phyloP scores from a whole-genome alignment of 2,797 vertebrate species.

The Otolemur crassicaudatus region DNA sequence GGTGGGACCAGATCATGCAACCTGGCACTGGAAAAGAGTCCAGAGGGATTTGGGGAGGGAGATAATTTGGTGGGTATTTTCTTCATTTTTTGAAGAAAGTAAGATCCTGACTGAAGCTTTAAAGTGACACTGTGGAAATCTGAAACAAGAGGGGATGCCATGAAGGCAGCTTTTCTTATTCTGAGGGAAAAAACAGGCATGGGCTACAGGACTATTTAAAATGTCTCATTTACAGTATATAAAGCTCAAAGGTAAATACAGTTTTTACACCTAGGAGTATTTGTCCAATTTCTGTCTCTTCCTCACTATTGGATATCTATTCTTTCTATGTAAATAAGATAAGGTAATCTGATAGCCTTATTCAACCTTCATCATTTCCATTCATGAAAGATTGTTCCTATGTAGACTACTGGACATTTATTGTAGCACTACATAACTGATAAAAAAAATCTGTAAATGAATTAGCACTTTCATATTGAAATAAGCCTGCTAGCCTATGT shows the following conservation, averaged over 20 bases:
- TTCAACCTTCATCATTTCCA: constrained; percentile 90
- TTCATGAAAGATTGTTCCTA: constrained; percentile 95
- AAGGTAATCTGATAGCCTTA: constrained; percentile 97
- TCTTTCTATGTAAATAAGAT: constrained; percentile 97
- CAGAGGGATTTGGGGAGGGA: constrained; percentile 84
- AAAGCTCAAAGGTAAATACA: constrained; percentile 92
- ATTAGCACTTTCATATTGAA: constrained; percentile 99
- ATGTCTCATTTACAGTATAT: constrained; percentile 94
- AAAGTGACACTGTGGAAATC: constrained; percentile 95
- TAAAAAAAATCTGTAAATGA: constrained; percentile 97
- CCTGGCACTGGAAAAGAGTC: constrained; percentile 96
- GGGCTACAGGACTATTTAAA: constrained; percentile 94
- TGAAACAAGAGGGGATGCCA: constrained; percentile 91
- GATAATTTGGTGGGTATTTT: constrained; percentile 59
- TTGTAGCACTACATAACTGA: constrained; percentile 98
- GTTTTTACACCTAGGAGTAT: constrained; percentile 95
- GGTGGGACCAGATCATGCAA: constrained; percentile 95
- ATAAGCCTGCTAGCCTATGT: constrained; percentile 99
- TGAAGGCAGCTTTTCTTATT: constrained; percentile 93
- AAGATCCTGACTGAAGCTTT: constrained; percentile 95
- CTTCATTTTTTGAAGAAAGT: constrained; percentile 88
- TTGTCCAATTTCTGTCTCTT: constrained; percentile 90
- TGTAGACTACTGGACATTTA: constrained; percentile 99
- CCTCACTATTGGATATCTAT: constrained; percentile 87
- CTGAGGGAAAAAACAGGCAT: constrained; percentile 91